Conservation (phyloP, 2,113 vertebrate species). For the Ia io region DNA sequence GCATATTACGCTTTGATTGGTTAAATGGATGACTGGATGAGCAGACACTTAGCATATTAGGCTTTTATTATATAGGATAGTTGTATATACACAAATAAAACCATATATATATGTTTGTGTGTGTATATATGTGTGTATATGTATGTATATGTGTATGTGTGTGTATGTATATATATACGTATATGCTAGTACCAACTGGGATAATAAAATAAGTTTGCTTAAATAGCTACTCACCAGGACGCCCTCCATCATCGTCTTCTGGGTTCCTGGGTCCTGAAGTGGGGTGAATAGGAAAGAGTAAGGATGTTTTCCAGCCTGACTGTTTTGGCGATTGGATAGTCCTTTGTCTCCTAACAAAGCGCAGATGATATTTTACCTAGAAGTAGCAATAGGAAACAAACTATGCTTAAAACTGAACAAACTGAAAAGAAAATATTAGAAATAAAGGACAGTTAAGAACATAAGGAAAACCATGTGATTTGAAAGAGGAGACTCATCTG, state of each 20-base stretch:
- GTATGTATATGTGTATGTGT: background rate
- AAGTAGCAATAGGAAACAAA: constrained; percentile 27
- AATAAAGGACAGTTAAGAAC: background rate
- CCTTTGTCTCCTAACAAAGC: constrained; percentile 90
- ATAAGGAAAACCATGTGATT: background rate
- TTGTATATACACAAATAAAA: background rate
- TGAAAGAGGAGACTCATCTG: background rate
- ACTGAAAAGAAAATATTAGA: constrained; percentile 10
- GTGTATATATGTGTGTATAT: background rate
- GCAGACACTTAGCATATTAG: too few relatives aligned
- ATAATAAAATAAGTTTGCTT: background rate
- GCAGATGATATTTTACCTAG: constrained; percentile 91
- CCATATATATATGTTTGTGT: background rate
- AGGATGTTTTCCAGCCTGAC: constrained; percentile 13
- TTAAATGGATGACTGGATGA: too few relatives aligned
- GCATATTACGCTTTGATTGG: too few relatives aligned
- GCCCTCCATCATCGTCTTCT: background rate
- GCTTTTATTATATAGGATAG: background rate
- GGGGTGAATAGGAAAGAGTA: constrained; percentile 36
- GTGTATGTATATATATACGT: background rate
- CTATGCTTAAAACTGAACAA: background rate
- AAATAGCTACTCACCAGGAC: constrained; percentile 54
- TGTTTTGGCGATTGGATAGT: constrained; percentile 72
- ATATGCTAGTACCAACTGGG: background rate
- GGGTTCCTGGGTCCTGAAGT: constrained; percentile 32